Base-by-base conservation (phyloP, 1,140 invertebrate species). In the Pseudobourletiella spinata region DNA sequence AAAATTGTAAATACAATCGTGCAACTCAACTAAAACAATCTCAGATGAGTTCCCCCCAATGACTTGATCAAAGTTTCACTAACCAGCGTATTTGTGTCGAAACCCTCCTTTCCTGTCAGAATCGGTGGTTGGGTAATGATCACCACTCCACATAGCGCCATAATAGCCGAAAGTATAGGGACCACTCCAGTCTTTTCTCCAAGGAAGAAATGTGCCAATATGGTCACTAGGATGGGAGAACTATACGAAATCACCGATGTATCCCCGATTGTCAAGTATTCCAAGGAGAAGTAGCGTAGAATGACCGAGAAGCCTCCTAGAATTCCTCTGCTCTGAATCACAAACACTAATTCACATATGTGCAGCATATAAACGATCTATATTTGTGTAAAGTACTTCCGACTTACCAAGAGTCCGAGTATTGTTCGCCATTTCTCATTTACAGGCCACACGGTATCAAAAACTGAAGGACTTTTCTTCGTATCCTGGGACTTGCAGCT, bases 261-360 rank as follows among this genome's bases (percentile, higher is more conserved):
- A 26, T 70, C 68, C 14, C 56, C 68, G 11, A 70, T 65, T 11
- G 59, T 55, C 55, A 70, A 30, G 32, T 70, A 67, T 52, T 65
- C 24, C 6, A 70, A 43, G 22, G 68, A 48, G 26, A 63, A 70
- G 54, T 65, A 67, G n/a, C 65, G 42, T 20, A 65, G 35, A 44
- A 65, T 64, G 15, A 70, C 63, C 0, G 63, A 57, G 2, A 43
- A 56, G 2, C 63, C 42, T n/a, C 63, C 68, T 14, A 70, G 43
- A n/a, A 66, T 18, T 48, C 65, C 68, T 50, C 65, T 32, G 24
- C 52, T 57, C 68, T 70, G 29, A 11, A 63, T n/a, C n/a, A 48
- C 39, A 18, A 48, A 25, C 4, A 48, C 15, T 8, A 39, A 25
- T 39, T 14, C n/a, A n/a, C n/a, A n/a, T n/a, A n/a, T n/a, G n/a